Base-by-base conservation (phyloP, 1,140 invertebrate genomes). In the Bombus polaris region DNA sequence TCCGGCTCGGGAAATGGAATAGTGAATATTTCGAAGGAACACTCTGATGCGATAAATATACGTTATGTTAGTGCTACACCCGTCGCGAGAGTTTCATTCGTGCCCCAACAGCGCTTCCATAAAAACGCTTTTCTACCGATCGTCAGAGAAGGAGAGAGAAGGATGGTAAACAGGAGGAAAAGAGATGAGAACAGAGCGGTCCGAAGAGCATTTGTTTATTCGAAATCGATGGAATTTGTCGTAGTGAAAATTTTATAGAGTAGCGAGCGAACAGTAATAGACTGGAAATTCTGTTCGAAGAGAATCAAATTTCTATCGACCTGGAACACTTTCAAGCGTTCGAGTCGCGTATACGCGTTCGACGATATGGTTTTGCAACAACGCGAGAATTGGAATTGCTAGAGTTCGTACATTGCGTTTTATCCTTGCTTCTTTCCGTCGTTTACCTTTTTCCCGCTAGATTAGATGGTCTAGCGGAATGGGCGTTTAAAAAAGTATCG, bases 201-300 rank as follows among this genome's bases (percentile, higher is more conserved):
- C 66, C 68, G 76, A 71, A 71, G 39, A 79, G 66, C 62, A 84
- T 84, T 84, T 84, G 82, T 84, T 84, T 84, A 79, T 79, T 79
- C 66, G 53, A 68, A 71, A 84, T 84, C 75, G 82, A 79, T 84
- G 82, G 65, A 59, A 84, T 84, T 84, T 84, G 66, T 84, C 82
- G 82, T 32, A 18, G 47, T 79, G 75, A 62, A 84, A 79, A 84
- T 84, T 79, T 79, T 79, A 83, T 83, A 32, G 75, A 44, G n/a
- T 25, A 68, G 13, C 82, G 62, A 53, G 13, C 62, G 74, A 42
- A 35, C 65, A 18, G 47, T 84, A 84, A 78, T 84, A 84, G 66
- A 79, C 18, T 71, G 53, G n/a, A 78, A 44, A 59, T 84, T 79
- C 66, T 59, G 65, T 42, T 70, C 37, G 82, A 44, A n/a, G 42